Percentiles rank a stretch among this genome's conserved stretches.
Evolutionary conservation across 2,888 invertebrate genomes (phyloP).

Genomic region (Archaeoteleia sp.): DNA sequence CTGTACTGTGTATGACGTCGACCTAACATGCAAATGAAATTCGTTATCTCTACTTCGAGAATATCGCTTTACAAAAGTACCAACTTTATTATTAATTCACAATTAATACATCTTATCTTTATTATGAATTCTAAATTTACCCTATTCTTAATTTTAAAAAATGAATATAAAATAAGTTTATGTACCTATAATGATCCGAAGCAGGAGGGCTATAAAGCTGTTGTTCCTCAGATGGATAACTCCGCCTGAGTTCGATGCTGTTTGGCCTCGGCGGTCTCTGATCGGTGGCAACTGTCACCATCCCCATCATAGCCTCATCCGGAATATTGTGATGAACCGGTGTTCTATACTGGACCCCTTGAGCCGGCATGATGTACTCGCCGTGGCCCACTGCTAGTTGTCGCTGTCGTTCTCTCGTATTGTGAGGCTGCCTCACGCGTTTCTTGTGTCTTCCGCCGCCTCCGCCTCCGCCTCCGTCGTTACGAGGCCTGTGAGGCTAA

Average conservation of each 20-base stretch:
- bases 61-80: no score
- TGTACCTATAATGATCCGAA: slow-evolving; percentile 71
- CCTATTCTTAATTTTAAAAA: no score
- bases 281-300: slow-evolving; percentile 78
- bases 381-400: slow-evolving; percentile 90
- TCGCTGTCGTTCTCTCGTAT: slow-evolving; percentile 89
- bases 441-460: slow-evolving; percentile 84
- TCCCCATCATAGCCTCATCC: slow-evolving; percentile 76
- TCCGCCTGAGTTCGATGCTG: slow-evolving; percentile 88
- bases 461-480: slow-evolving; percentile 77
- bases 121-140: no score
- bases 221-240: slow-evolving; percentile 75
- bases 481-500: slow-evolving; percentile 79
- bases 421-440: slow-evolving; percentile 89
- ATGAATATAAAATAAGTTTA: no score
- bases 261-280: slow-evolving; percentile 87
- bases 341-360: slow-evolving; percentile 79
- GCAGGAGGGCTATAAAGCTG: slow-evolving; percentile 71
- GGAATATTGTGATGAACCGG: slow-evolving; percentile 76
- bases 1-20: slow-evolving; percentile 60
- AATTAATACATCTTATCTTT: no score
- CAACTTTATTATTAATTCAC: no score
- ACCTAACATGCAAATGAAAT: no score
- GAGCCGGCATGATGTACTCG: slow-evolving; percentile 86
- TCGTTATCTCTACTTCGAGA: no score